Base-by-base conservation (phyloP, 2,113 vertebrate genomes). In the Panthera leo region DNA sequence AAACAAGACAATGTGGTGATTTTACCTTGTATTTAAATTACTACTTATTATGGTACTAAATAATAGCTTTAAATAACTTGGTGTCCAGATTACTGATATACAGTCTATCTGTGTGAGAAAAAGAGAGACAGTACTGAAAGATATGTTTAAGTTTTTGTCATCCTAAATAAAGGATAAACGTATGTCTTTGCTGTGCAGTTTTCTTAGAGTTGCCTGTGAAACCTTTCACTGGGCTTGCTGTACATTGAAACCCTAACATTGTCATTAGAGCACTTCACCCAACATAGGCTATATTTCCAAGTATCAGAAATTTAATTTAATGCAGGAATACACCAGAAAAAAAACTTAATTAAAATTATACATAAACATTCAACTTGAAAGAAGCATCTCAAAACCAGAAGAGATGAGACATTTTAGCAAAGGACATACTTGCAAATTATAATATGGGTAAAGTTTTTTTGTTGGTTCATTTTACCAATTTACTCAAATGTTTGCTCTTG, bases 1-100 rank as follows among this genome's bases (percentile, higher is more conserved):
- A 99, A 99, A 99, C 99, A 99, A 99, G 98, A 99, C 99, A 99
- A 99, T 98, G 98, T 98, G 98, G 98, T 99, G 99, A 99, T 98
- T 98, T 98, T 98, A 98, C 98, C 98, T 99, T 98, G 98, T 99
- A 98, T 99, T 99, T 98, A 99, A 99, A 99, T 99, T 98, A 98
- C 98, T 99, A 99, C 99, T 99, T 99, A 99, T 98, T 99, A 98
- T 98, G 9, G 97, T 98, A 98, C 98, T 98, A 99, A 99, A 99
- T 99, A 99, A 99, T 99, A 99, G 98, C 98, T 99, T 99, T 98
- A 98, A 99, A 98, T 99, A 98, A 98, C 98, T 98, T 98, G 98
- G 98, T 98, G 98, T 98, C 98, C 98, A 98, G 99, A 98, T 97
- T 98, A 95, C 94, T 99, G 98, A 99, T 98, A 98, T 98, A 98